Percentiles rank a stretch among this genome's conserved stretches.
phyloP scores from a whole-genome alignment of 2,797 vertebrate genomes.

The Urosaurus nigricauda region DNA sequence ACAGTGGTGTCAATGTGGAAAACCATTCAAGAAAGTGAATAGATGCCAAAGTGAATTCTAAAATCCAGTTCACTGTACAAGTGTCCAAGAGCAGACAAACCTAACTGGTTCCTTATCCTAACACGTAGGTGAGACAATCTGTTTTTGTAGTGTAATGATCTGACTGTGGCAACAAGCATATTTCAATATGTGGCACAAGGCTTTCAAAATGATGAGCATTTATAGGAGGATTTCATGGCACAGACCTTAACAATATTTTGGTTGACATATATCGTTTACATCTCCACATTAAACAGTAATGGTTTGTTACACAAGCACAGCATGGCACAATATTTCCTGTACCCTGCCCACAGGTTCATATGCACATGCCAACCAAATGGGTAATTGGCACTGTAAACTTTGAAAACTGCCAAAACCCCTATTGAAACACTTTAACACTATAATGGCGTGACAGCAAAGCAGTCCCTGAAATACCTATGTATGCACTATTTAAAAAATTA shows the following conservation, averaged over 20 bases:
- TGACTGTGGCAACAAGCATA: not conserved
- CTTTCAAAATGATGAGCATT: not conserved
- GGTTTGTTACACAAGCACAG: not conserved
- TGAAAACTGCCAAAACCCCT: no score
- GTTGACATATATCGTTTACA: not conserved
- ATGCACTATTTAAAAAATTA: no score
- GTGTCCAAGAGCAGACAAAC: not conserved
- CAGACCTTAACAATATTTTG: not conserved
- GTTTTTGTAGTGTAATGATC: not conserved
- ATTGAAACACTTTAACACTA: no score
- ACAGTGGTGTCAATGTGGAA: not conserved
- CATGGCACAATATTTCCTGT: not conserved
- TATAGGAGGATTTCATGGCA: not conserved
- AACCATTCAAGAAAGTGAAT: not conserved
- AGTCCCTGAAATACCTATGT: no score
- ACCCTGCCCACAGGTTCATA: not conserved
- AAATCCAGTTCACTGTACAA: not conserved
- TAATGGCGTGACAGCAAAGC: no score
- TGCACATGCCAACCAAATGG: not conserved
- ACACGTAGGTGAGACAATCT: not conserved
- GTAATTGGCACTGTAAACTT: not conserved
- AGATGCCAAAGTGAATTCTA: not conserved
- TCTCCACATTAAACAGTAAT: not conserved
- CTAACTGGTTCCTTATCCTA: not conserved
- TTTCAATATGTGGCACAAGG: not conserved